Evolutionary conservation across 2,888 invertebrate genomes (phyloP).

Genomic region (Eustalomyia histrio): DNA sequence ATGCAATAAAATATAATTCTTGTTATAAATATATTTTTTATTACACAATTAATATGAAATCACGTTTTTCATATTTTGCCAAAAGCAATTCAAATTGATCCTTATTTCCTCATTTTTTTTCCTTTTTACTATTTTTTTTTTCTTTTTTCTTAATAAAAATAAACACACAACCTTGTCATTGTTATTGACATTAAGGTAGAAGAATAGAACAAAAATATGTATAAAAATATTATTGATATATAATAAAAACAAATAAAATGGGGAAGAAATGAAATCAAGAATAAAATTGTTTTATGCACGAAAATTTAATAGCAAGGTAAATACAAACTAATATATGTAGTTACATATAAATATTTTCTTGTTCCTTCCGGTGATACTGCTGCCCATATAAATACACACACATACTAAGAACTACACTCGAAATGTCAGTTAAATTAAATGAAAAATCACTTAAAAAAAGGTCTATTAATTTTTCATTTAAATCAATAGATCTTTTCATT

Average conservation of each 20-base stretch:
- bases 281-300: constrained; percentile 24
- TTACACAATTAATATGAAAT: constrained; percentile 73
- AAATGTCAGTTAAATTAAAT: no score
- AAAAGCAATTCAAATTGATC: constrained; percentile 1
- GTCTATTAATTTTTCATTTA: no score
- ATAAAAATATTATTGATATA: constrained; percentile 46
- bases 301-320: constrained; percentile 49
- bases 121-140: no score
- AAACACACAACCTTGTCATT: constrained; percentile 32
- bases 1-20: constrained; percentile 48
- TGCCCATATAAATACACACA: no score
- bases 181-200: constrained; percentile 5
- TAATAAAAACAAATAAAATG: constrained; percentile 9
- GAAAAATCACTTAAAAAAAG: no score
- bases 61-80: constrained; percentile 68
- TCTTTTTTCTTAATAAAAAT: no score
- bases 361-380: no score
- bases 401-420: no score
- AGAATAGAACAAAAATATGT: constrained; percentile 3
- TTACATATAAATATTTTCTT: no score
- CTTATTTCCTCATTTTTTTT: no score
- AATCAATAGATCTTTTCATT: no score
- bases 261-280: neutral
- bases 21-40: constrained; percentile 48
- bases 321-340: neutral